Percentiles rank a stretch among this genome's conserved stretches.
Conservation (phyloP, 2,797 vertebrate species). For the Rhynchonycteris naso region DNA sequence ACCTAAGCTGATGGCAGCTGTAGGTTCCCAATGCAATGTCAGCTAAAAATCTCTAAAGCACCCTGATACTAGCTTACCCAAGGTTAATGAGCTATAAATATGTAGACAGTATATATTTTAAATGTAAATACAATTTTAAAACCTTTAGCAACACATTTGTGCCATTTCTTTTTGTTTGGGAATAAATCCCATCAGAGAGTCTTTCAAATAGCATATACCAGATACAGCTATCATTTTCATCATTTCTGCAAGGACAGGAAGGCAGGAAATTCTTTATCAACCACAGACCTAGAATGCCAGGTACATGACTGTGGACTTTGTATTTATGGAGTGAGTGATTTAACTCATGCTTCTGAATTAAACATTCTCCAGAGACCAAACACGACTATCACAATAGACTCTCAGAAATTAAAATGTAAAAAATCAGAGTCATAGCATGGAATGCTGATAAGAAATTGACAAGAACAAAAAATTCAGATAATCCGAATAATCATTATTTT, state of each 20-base stretch:
- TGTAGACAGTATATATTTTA: constrained; percentile 1
- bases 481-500: background rate
- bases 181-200: background rate
- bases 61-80: background rate
- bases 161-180: background rate
- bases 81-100: constrained; percentile 55
- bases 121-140: constrained; percentile 25
- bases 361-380: background rate
- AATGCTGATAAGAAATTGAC: background rate
- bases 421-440: background rate
- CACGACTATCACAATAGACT: background rate
- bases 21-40: background rate
- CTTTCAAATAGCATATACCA: background rate
- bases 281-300: background rate
- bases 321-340: background rate
- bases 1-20: background rate
- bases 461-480: background rate
- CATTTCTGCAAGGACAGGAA: background rate
- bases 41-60: background rate
- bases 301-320: background rate
- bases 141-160: background rate
- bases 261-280: background rate
- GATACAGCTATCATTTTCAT: background rate
- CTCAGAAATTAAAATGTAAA: background rate
- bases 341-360: background rate